These are phyloP conservation scores for Myotis findleyi DNA, from an alignment of 2,797 vertebrate species.

Conservation along the genomic window DNA sequence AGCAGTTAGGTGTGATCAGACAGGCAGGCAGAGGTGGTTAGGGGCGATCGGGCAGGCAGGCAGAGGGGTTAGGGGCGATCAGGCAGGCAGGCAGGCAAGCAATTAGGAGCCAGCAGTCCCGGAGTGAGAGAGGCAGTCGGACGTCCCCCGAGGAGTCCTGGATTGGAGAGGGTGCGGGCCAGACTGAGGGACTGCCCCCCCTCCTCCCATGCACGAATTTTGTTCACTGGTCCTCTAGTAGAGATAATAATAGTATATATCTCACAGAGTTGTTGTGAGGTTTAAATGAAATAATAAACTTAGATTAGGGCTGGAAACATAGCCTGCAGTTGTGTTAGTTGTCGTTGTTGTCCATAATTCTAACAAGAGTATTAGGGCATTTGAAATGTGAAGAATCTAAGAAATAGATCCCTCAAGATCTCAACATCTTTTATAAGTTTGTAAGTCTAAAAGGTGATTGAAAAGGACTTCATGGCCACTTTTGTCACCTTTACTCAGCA, in stretches of 20 bases:
- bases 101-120: too few relatives aligned
- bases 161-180: too few relatives aligned
- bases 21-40: too few relatives aligned
- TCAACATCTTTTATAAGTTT: neutral
- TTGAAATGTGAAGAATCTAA: neutral
- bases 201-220: too few relatives aligned
- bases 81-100: too few relatives aligned
- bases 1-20: too few relatives aligned
- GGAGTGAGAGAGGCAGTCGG: too few relatives aligned
- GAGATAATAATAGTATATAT: neutral
- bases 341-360: neutral
- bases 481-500: neutral
- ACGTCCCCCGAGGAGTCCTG: too few relatives aligned
- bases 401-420: neutral
- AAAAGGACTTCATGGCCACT: neutral
- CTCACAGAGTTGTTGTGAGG: neutral
- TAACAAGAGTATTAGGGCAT: neutral
- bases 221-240: neutral
- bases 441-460: neutral
- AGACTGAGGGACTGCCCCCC: too few relatives aligned
- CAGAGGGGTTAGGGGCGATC: too few relatives aligned
- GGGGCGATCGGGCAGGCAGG: too few relatives aligned
- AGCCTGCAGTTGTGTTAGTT: neutral
- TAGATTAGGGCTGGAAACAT: neutral
- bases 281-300: slow-evolving; percentile 34